These are phyloP conservation scores for Dicaeum eximium DNA, from an alignment of 2,113 vertebrate species.

Conservation along the genomic window DNA sequence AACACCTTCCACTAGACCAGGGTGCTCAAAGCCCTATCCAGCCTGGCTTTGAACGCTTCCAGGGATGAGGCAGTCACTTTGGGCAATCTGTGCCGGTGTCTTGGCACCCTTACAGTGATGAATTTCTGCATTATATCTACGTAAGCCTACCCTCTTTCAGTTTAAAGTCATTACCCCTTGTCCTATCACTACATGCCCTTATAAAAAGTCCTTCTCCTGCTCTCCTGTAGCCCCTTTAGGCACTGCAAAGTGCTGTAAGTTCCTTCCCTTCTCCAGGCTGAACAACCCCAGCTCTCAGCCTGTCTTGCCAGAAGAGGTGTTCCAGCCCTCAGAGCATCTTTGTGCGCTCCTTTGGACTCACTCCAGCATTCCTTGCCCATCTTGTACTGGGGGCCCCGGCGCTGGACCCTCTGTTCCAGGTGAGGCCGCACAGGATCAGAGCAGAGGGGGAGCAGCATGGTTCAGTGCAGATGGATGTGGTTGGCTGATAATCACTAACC, in stretches of 20 bases:
- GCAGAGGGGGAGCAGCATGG: background rate
- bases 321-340: background rate
- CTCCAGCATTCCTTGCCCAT: background rate
- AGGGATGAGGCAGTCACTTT: background rate
- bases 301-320: background rate
- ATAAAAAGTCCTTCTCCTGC: background rate
- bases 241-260: rapidly evolving
- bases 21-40: background rate
- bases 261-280: background rate
- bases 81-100: background rate
- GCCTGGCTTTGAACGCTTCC: background rate
- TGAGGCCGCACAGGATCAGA: background rate
- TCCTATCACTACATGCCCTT: too few relatives aligned
- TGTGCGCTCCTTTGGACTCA: background rate
- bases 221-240: background rate
- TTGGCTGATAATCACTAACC: background rate
- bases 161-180: background rate
- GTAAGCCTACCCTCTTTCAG: background rate
- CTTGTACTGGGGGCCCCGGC: rapidly evolving
- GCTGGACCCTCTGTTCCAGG: background rate
- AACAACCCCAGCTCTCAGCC: background rate
- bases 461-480: background rate
- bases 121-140: background rate
- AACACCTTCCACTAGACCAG: background rate
- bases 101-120: background rate